Evolutionary conservation across 35 echinoderm and acorn worm genomes (phyloP).

Genomic region (Lytechinus variegatus): DNA sequence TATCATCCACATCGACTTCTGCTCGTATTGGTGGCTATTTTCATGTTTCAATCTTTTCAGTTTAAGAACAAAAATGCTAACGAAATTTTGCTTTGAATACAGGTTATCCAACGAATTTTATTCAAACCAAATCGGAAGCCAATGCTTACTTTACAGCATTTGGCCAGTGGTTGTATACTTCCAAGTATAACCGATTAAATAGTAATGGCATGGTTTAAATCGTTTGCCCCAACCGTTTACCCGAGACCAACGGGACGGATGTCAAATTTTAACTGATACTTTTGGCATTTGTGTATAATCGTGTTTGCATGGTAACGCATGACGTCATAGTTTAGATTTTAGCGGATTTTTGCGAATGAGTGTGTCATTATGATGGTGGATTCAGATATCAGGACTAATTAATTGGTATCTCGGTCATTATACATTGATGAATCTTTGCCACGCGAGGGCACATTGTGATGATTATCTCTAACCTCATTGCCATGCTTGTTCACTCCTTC

Average conservation of each 20-base stretch:
- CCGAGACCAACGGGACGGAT: not conserved
- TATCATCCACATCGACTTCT: too few relatives aligned
- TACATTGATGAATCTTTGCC: not conserved
- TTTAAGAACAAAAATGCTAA: too few relatives aligned
- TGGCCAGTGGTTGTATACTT: not conserved
- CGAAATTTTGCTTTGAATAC: not conserved
- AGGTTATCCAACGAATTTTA: not conserved
- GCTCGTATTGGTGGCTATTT: too few relatives aligned
- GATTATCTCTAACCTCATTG: not conserved
- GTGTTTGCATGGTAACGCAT: not conserved
- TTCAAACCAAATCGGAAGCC: not conserved
- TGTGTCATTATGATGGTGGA: not conserved
- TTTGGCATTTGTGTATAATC: not conserved
- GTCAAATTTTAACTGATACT: not conserved
- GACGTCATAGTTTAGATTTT: conserved; percentile 3
- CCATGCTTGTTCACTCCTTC: not conserved
- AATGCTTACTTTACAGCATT: not conserved
- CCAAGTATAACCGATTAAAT: not conserved
- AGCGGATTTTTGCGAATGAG: not conserved
- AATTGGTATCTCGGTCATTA: conserved; percentile 18
- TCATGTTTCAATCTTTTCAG: too few relatives aligned
- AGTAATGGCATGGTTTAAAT: not conserved
- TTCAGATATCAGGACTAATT: not conserved
- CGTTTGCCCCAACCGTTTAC: not conserved
- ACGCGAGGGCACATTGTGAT: not conserved